phyloP scores from a whole-genome alignment of 2,113 vertebrate genomes.

The Ondatra zibethicus region DNA sequence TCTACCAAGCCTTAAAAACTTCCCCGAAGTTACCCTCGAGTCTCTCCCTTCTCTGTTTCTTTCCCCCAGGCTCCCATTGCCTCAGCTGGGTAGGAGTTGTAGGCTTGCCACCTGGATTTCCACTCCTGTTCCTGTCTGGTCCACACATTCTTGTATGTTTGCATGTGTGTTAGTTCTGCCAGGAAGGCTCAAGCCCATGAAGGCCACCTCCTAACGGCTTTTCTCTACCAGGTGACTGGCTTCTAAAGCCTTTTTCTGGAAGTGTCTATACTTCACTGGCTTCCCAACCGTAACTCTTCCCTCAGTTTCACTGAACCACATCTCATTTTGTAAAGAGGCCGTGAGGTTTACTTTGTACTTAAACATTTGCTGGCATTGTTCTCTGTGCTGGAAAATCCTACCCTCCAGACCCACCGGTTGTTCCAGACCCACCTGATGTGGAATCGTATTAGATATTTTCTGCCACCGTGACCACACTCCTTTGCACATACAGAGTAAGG shows the following conservation, averaged over 20 bases:
- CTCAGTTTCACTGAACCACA: not conserved
- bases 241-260: not conserved
- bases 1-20: not conserved
- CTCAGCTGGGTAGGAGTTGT: too few species aligned
- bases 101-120: not conserved
- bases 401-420: not conserved
- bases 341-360: not conserved
- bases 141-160: too few species aligned
- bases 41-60: not conserved
- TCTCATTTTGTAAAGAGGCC: not conserved
- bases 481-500: not conserved
- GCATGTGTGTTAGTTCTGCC: not conserved
- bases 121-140: not conserved
- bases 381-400: not conserved
- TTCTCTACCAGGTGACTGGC: not conserved
- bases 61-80: not conserved
- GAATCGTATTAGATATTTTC: not conserved
- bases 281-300: not conserved
- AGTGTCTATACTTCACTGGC: not conserved
- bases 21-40: fast-evolving
- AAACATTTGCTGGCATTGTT: not conserved
- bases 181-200: not conserved
- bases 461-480: not conserved
- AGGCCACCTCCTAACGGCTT: not conserved
- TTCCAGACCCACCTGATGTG: not conserved